Conservation (phyloP, 2,888 invertebrate genomes). For the Megaustenia siamemsis region DNA sequence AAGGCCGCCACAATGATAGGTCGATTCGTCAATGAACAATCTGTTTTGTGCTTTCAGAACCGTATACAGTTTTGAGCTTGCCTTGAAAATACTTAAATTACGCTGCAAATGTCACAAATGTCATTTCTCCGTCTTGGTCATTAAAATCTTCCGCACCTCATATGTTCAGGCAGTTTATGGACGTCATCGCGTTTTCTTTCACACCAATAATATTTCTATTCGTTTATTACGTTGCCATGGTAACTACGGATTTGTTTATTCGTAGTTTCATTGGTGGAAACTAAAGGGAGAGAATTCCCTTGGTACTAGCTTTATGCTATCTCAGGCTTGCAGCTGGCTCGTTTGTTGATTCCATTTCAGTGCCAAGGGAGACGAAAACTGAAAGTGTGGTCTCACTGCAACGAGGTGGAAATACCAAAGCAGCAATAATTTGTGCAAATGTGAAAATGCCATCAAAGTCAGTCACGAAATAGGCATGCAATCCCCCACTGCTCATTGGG, state of each 20-base stretch:
- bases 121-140: background rate
- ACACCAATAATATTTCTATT: background rate
- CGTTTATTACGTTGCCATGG: background rate
- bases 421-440: background rate
- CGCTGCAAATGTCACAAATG: constrained; percentile 24
- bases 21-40: constrained; percentile 4
- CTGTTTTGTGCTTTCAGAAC: background rate
- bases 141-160: background rate
- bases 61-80: background rate
- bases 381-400: background rate
- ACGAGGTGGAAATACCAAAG: background rate
- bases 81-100: constrained; percentile 10
- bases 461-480: too few species aligned
- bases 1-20: background rate
- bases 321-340: constrained; percentile 1
- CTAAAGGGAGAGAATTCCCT: background rate
- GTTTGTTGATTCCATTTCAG: background rate
- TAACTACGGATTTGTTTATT: background rate
- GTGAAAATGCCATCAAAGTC: too few species aligned
- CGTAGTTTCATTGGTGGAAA: background rate
- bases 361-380: background rate
- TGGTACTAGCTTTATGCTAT: background rate
- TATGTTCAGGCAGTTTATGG: constrained; percentile 1
- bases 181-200: background rate
- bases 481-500: too few species aligned